These are phyloP conservation scores for Carpatolechia fugitivella DNA, from an alignment of 2,888 invertebrate species.

Conservation along the genomic window DNA sequence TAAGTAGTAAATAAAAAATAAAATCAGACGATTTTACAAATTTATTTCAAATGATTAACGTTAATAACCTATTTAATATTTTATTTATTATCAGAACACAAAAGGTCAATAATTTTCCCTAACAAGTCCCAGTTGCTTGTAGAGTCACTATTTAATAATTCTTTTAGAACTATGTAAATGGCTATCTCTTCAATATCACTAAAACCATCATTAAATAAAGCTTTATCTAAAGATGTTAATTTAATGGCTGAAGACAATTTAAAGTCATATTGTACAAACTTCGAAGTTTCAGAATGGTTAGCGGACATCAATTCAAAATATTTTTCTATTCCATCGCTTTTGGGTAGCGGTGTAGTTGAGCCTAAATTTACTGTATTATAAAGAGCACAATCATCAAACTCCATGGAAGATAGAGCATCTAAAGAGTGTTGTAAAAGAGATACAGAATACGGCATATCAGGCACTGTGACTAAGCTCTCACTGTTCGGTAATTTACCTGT, in stretches of 20 bases:
- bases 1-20: no score
- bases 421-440: background rate
- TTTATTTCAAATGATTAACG: background rate
- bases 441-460: background rate
- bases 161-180: slow-evolving; percentile 17
- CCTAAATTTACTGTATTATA: no score
- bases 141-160: slow-evolving; percentile 17
- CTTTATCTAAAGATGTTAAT: background rate
- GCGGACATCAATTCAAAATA: no score
- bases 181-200: background rate
- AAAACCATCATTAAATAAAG: background rate
- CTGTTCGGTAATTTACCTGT: background rate
- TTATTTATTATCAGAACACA: slow-evolving; percentile 2
- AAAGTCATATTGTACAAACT: no score
- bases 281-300: background rate
- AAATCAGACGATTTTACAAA: no score
- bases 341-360: no score
- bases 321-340: no score
- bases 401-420: background rate
- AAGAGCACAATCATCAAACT: no score
- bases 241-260: no score
- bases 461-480: background rate
- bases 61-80: background rate
- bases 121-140: slow-evolving; percentile 11
- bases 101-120: slow-evolving; percentile 15